Evolutionary conservation across 2,113 vertebrate species (phyloP), one percentile per base, ranked within the genome.

Genomic region (Odocoileus virginianus): DNA sequence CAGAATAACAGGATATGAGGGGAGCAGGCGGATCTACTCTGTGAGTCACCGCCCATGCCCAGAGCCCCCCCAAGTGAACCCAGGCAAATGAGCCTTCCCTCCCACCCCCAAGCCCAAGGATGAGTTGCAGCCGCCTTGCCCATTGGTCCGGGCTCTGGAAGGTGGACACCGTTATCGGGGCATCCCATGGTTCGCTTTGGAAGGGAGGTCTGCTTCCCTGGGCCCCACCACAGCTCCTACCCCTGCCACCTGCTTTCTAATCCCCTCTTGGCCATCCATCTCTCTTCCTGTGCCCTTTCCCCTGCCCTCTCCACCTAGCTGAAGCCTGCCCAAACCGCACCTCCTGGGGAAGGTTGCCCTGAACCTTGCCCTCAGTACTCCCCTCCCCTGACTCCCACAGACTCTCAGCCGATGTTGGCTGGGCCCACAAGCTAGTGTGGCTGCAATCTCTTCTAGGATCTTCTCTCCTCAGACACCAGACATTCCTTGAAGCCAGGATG

Each of bases 1-100:
- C 83, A 87, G 93, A 98, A 97, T 94, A 98, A 98, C 98, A 98
- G 98, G 98, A 98, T 98, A 91, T 97, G 97, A 98, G 84, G 95
- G 96, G 94, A 95, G 19, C 97, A 95, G 96, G 96, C 97, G 83
- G 97, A 40, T 96, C 93, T 91, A 33, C 11, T 96, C 87, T 87
- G 54, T 9, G 85, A 97, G 97, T 95, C 43, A 9, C 98, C 86
- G 91, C 97, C 97, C 97, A 96, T 76, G 86, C 94, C 97, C 98
- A 78, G 93, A 95, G 74, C 95, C 94, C 97, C 96, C 89, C 94
- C 89, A 96, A 71, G 74, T 85, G 95, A 92, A 81, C 92, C 87
- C 57, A 1, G 57, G 78, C 95, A 97, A 87, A 85, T 43, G 95
- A 96, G 84, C 85, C 94, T 94, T 91, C 89, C 52, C 58, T 93